Base-by-base conservation (phyloP, 1,140 invertebrate species). In the Schlechtendalia chinensis region DNA sequence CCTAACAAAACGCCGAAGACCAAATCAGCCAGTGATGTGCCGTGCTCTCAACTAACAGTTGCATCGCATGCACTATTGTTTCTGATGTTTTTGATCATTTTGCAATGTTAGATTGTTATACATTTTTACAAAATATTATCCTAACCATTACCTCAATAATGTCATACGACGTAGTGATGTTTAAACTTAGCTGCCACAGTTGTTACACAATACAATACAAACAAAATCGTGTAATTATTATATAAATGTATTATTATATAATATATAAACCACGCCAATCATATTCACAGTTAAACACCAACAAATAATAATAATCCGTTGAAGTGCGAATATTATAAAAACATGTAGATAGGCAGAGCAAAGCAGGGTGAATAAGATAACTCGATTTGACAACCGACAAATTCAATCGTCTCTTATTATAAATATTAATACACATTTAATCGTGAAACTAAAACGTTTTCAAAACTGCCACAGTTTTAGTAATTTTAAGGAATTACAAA, bases 121-220 rank as follows among this genome's bases (percentile, higher is more conserved):
- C 32, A 14, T 61, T 61, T 61, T 17, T 61, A 61, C 17, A 27
- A 61, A 29, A 61, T 61, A 61, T 61, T 61, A 63, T 67, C 65
- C n/a, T 45, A 47, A 45, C 65, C 39, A 29, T 67, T 39, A 39
- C 63, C 63, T 67, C 63, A 12, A 67, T 22, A 45, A 45, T 65
- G 17, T 65, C 39, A 63, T 63, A 67, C n/a, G 39, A 67, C 14
- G 65, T 67, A 67, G 65, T 67, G 45, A 12, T 45, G 65, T 67
- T 67, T 67, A 67, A 32, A 67, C 29, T 67, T 22, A 45, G 5
- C 65, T 47, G 39, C 6, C 11, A 12, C 16, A 22, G 14, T 8
- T 32, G 65, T 14, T 47, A 14, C 22, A 22, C 14, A 14, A 45
- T 17, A 39, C 11, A n/a, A 47, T 22, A 0, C 32, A 45, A 67